Evolutionary conservation across 2,888 invertebrate genomes (phyloP).

Genomic region (Pristionchus mayeri): DNA sequence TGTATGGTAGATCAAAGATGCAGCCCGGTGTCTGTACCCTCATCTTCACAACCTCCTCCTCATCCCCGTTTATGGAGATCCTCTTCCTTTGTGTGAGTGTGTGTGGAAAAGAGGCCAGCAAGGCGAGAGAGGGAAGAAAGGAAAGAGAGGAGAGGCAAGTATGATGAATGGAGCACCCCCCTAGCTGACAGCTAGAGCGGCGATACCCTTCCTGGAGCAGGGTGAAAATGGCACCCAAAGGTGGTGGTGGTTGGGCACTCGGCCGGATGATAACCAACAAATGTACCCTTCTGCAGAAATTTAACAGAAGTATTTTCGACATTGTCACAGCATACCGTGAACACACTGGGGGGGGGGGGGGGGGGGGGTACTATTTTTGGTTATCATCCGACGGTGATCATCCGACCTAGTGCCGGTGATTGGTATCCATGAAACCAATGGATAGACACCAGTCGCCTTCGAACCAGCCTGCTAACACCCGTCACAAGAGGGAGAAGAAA

Average conservation of each 20-base stretch:
- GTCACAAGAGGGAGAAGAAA: neutral
- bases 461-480: neutral
- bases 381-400: no score
- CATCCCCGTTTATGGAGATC: slow-evolving; percentile 21
- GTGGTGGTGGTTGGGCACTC: no score
- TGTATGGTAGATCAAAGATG: slow-evolving; percentile 41
- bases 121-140: neutral
- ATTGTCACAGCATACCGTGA: no score
- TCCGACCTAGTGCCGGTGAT: no score
- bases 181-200: slow-evolving; percentile 35
- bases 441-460: neutral
- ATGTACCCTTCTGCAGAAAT: no score
- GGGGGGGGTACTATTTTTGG: no score
- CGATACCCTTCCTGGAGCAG: slow-evolving; percentile 10
- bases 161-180: slow-evolving; percentile 30
- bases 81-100: slow-evolving; percentile 26
- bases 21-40: neutral
- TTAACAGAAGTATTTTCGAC: no score
- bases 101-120: slow-evolving; percentile 28
- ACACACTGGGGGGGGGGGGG: neutral
- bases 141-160: slow-evolving; percentile 22
- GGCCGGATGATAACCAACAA: no score
- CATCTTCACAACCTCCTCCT: neutral
- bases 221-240: neutral
- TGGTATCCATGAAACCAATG: no score